Evolutionary conservation across 2,888 invertebrate species (phyloP), one percentile per base, ranked within the genome.

Genomic region (Dolichopus griseipennis): DNA sequence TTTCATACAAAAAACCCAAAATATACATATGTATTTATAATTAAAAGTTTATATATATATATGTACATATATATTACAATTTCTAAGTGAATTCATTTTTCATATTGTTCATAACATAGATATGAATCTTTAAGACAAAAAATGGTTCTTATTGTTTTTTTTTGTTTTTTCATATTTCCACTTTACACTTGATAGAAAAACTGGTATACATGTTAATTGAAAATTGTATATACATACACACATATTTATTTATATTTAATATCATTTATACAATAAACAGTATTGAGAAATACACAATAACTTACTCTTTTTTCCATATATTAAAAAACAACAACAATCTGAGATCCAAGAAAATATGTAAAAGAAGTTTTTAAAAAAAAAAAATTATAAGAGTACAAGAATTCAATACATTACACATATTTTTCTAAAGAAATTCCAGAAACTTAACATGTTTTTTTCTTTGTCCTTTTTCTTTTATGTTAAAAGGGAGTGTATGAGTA

Each of bases 291-390:
- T 18, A 2, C 9, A 52, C 2, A 52, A 52, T 52, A 52, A 52
- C 52, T 52, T 52, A 52, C 52, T 18, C 52, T 52, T 52, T 52
- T 52, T 52, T 52, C 52, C 52, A 52, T 52, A 52, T 52, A 52
- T 52, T 52, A 18, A 52, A 52, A 18, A 15, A 52, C 9, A 52
- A 41, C 1, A 41, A 41, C 3, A 12, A 41, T 41, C 3, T 2
- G 8, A 41, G 15, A 41, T 41, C 3, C 9, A 41, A 41, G 15
- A 41, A 52, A 52, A 52, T 18, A 52, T 52, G 9, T 18, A 52
- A n/a, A 52, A 52, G 15, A 52, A n/a, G n/a, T n/a, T n/a, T n/a
- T n/a, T n/a, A 15, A 52, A 15, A 52, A 52, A 52, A 15, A 52
- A 52, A 52, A 15, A 52, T n/a, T n/a, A 9, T 41, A 41, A 41